Evolutionary conservation across 1,140 invertebrate genomes (phyloP).

Genomic region (roundworm (Caenorhabditis elegans)): DNA sequence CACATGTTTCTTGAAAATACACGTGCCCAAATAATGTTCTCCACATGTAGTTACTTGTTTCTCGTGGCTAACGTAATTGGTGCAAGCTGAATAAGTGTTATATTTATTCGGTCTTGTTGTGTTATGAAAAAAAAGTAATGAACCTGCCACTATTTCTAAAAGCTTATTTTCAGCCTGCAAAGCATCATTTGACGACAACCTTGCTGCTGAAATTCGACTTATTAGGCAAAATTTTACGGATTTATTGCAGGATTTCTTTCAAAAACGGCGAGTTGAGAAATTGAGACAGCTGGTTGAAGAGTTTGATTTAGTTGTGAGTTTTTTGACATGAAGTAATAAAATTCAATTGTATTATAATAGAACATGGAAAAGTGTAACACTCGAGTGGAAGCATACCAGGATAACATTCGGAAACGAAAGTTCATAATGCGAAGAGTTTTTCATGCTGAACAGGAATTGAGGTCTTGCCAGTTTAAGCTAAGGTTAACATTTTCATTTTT

Average conservation of each 20-base stretch:
- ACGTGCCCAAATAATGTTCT: no score
- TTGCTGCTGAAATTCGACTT: not conserved
- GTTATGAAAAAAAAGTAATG: no score
- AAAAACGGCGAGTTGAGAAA: conserved; percentile 5
- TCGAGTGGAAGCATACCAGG: not conserved
- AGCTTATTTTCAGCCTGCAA: conserved; percentile 1
- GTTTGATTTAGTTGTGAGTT: not conserved
- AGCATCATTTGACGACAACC: not conserved
- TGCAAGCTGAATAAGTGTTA: no score
- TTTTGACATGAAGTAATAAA: not conserved
- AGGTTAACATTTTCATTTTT: not conserved
- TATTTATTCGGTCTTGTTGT: no score
- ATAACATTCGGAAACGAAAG: not conserved
- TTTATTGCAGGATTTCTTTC: not conserved
- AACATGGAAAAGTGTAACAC: not conserved
- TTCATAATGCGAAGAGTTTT: not conserved
- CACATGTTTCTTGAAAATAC: no score
- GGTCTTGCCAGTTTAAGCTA: not conserved
- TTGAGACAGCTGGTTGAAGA: not conserved
- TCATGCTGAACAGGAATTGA: not conserved
- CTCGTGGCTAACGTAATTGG: no score
- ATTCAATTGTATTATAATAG: not conserved
- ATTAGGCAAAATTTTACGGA: not conserved
- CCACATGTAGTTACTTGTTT: no score
- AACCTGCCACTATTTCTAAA: no score